Evolutionary conservation across 2,113 vertebrate genomes (phyloP).

Genomic region (Stictonetta naevosa): DNA sequence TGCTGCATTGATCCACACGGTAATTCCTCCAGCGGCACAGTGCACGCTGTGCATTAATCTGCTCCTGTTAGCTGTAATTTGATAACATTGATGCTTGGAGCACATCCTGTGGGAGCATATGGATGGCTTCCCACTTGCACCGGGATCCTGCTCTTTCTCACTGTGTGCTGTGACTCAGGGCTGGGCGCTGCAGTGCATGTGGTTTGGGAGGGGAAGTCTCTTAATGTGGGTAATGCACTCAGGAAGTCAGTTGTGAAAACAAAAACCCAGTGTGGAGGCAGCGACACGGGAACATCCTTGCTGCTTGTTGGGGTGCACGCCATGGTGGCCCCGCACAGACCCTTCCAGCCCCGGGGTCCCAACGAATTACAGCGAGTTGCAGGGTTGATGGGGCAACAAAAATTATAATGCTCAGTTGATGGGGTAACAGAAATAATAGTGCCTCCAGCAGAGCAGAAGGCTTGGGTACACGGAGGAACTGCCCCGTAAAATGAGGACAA

Average conservation of each 20-base stretch:
- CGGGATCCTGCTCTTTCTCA: background rate
- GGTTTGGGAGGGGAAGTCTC: background rate
- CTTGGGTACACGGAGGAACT: background rate
- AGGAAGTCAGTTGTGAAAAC: background rate
- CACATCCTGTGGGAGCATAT: background rate
- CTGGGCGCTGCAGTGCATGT: fast-evolving
- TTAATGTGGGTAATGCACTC: background rate
- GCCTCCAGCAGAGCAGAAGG: background rate
- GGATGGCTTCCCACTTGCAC: background rate
- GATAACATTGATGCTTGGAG: background rate
- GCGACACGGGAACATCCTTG: background rate
- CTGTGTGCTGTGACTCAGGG: fast-evolving
- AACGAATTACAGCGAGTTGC: fast-evolving
- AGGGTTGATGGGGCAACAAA: background rate
- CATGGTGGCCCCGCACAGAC: fast-evolving
- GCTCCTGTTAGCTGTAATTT: background rate
- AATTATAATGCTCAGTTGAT: background rate
- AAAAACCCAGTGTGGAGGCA: background rate
- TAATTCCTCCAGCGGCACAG: fast-evolving
- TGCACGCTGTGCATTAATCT: background rate
- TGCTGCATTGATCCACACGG: fast-evolving
- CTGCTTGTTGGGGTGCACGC: fast-evolving
- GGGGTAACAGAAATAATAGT: too few species aligned
- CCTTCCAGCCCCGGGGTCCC: fast-evolving
- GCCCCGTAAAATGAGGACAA: background rate